phyloP scores from a whole-genome alignment of 2,888 invertebrate genomes.

The Isoperla grammatica region DNA sequence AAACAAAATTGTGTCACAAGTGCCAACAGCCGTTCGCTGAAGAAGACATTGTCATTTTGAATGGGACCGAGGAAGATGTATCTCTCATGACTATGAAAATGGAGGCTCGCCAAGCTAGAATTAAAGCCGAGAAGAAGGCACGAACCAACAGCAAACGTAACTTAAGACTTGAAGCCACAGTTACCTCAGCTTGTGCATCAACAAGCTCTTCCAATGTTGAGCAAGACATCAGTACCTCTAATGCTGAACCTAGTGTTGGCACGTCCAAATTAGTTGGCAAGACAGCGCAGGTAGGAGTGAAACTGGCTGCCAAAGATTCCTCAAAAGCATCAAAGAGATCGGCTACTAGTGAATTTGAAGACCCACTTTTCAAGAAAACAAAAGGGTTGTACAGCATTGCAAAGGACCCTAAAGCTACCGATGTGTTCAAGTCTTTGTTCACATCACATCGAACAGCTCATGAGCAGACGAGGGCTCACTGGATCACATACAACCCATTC shows the following conservation, averaged over 20 bases:
- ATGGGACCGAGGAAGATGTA: constrained; percentile 76
- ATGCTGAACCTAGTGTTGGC: neutral
- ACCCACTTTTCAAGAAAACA: constrained; percentile 70
- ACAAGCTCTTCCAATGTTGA: neutral
- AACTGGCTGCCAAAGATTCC: constrained; percentile 1
- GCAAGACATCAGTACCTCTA: neutral
- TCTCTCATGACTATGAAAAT: constrained; percentile 58
- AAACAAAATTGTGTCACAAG: constrained; percentile 60
- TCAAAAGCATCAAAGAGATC: constrained; percentile 29
- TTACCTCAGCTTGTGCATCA: constrained; percentile 20
- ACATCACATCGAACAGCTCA: constrained; percentile 84
- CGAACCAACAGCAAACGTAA: constrained; percentile 40
- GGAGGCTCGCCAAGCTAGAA: constrained; percentile 59
- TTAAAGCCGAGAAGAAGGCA: constrained; percentile 62
- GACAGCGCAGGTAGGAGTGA: neutral
- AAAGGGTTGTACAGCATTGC: constrained; percentile 81
- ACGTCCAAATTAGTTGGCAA: neutral
- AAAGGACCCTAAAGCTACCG: constrained; percentile 81
- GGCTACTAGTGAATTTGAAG: constrained; percentile 40
- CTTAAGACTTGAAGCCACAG: neutral
- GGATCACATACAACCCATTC: constrained; percentile 98
- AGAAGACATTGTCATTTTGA: constrained; percentile 81
- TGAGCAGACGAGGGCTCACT: constrained; percentile 85
- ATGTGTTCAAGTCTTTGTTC: constrained; percentile 92
- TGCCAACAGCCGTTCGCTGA: constrained; percentile 74